Evolutionary conservation across 2,888 invertebrate genomes (phyloP).

Genomic region (Erebia epiphron): DNA sequence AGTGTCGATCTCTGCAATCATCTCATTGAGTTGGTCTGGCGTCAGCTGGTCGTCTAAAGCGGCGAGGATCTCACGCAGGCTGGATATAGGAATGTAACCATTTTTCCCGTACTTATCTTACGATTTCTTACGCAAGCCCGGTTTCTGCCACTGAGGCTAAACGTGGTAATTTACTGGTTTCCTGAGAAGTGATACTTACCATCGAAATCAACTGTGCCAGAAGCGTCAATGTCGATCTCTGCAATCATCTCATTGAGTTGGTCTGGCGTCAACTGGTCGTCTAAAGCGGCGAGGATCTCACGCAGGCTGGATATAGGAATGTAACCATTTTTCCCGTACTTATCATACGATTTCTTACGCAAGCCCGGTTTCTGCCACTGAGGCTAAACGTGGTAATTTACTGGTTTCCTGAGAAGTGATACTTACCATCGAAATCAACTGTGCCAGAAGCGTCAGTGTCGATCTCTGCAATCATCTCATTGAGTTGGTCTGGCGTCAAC

Average conservation of each 20-base stretch:
- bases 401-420: constrained; percentile 81
- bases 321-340: constrained; percentile 84
- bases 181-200: constrained; percentile 84
- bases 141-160: no score
- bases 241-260: constrained; percentile 95
- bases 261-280: constrained; percentile 92
- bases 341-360: no score
- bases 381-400: no score
- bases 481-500: constrained; percentile 91
- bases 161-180: constrained; percentile 67
- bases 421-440: constrained; percentile 93
- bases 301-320: constrained; percentile 90
- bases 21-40: no score
- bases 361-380: no score
- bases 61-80: no score
- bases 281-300: constrained; percentile 91
- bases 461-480: constrained; percentile 95
- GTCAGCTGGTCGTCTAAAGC: no score
- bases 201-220: constrained; percentile 95
- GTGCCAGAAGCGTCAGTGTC: constrained; percentile 94
- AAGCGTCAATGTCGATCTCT: constrained; percentile 93
- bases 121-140: no score
- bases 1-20: no score
- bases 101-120: constrained; percentile 49
- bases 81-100: no score